Base-by-base conservation (phyloP, 2,797 vertebrate genomes). In the Corythornis leucogaster region DNA sequence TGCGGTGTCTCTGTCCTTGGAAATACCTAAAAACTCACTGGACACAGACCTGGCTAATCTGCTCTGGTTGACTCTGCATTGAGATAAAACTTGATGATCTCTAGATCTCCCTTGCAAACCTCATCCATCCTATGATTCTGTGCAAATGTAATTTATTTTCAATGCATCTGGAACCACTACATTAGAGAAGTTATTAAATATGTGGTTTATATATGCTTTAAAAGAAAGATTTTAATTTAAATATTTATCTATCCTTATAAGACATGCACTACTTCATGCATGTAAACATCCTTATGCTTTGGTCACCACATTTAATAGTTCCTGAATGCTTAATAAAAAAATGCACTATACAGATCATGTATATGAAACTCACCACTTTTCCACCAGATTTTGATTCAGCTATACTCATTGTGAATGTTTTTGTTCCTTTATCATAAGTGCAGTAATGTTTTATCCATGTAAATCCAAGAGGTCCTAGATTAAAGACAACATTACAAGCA, bases 391-490 rank as follows among this genome's bases (percentile, higher is more conserved):
- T 98, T 96, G 98, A 96, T 96, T 99, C 99, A 31, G 98, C 98
- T 97, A 98, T 98, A 88, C 98, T 98, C 99, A 99, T 99, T 54
- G 98, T 98, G 94, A 99, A 99, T 86, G 98, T 98, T 97, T 99
- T 99, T 91, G 98, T 98, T 96, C 98, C 98, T 96, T 99, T 99
- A 85, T 99, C 99, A 0, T 99, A 99, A 4, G 98, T 99, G 87
- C 99, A 99, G 96, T 99, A 99, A 97, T 99, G 99, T 91, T 99
- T 98, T 76, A 98, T 98, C 99, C 99, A 99, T 3, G 99, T 99
- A 94, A 98, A 99, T 48, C 99, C 99, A 89, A 99, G 94, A 1
- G 99, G 99, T 90, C 99, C 99, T 99, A 76, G 59, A 92, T 70
- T 10, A 85, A 92, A 83, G 24, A 85, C 2, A 87, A 17, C 2